Evolutionary conservation across 1,140 invertebrate species (phyloP), one percentile per base, ranked within the genome.

Genomic region (Thaumetopoea pityocampa): DNA sequence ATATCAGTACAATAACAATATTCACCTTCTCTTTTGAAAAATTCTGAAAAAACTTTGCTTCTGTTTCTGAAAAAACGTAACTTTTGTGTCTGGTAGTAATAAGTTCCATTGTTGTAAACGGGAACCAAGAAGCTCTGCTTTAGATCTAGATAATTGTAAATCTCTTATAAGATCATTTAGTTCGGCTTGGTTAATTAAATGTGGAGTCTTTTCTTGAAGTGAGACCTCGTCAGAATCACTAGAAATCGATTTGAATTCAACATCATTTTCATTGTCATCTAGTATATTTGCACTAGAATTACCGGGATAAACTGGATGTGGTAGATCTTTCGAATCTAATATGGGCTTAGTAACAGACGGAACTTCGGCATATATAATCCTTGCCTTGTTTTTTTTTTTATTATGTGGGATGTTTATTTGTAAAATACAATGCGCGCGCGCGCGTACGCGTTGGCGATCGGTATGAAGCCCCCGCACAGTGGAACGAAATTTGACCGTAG

Each of bases 341-440:
- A 35, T 35, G 6, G 32, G 30, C 30, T 33, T 33, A 33, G 16
- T 30, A 28, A 28, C 26, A 28, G 26, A 28, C 26, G 26, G 11
- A 33, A 33, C 30, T 19, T 34, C 33, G 22, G 33, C 33, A 24
- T 35, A 35, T 8, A 35, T 24, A 35, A 35, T 24, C 23, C 20
- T 35, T 16, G 19, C 33, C 22, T 35, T 35, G 24, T 35, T 35
- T 35, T 35, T 35, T 35, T 52, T 44, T n/a, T n/a, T n/a, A n/a
- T n/a, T n/a, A n/a, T n/a, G n/a, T n/a, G n/a, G n/a, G n/a, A n/a
- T n/a, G n/a, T n/a, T n/a, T n/a, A n/a, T n/a, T n/a, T n/a, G n/a
- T n/a, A n/a, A n/a, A n/a, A n/a, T n/a, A n/a, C n/a, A n/a, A n/a
- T n/a, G n/a, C n/a, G n/a, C n/a, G n/a, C n/a, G n/a, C n/a, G n/a